Percentiles rank a stretch among this genome's conserved stretches.
Evolutionary conservation across 2,113 vertebrate genomes (phyloP).

Genomic region (Tragulus kanchil): DNA sequence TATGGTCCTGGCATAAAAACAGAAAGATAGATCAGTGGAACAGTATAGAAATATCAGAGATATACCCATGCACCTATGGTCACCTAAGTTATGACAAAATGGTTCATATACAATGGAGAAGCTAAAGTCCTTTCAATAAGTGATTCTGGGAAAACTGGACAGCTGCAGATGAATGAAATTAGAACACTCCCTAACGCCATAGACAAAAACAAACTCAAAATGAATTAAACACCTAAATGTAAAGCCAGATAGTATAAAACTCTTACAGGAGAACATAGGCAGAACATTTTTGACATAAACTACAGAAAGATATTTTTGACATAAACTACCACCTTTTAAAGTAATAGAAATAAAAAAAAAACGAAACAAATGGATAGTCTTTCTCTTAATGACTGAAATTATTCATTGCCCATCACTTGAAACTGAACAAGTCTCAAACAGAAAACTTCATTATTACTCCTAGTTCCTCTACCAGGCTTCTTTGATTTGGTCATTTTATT

Average conservation of each 20-base stretch:
- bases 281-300: background rate
- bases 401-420: slow-evolving; percentile 21
- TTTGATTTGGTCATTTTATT: slow-evolving; percentile 36
- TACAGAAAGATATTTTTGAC: background rate
- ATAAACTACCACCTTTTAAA: background rate
- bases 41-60: background rate
- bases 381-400: background rate
- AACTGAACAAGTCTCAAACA: background rate
- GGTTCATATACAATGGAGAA: background rate
- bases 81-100: background rate
- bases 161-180: background rate
- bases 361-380: background rate
- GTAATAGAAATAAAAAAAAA: background rate
- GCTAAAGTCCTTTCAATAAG: background rate
- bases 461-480: background rate
- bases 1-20: background rate
- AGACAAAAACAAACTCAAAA: background rate
- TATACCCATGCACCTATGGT: background rate
- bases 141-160: background rate
- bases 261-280: background rate
- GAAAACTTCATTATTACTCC: background rate
- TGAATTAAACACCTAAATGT: background rate
- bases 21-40: background rate
- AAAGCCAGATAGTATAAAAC: background rate
- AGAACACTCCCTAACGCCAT: background rate